phyloP scores from a whole-genome alignment of 2,797 vertebrate species.

The Cheirogaleus major region DNA sequence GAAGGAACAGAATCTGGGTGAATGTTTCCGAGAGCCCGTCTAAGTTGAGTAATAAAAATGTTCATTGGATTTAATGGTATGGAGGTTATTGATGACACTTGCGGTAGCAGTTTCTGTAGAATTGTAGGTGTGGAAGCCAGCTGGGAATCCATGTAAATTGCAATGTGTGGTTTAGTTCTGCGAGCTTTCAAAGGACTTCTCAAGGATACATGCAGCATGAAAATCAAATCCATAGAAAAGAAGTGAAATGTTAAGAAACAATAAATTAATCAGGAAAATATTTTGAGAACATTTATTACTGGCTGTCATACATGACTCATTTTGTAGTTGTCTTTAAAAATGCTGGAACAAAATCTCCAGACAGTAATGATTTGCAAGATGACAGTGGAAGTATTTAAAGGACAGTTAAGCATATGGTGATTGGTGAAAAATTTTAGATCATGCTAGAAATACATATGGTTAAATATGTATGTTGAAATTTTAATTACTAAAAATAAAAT shows the following conservation, averaged over 20 bases:
- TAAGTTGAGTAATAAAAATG: not conserved
- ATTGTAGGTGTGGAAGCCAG: not conserved
- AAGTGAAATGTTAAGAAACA: not conserved
- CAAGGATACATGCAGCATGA: not conserved
- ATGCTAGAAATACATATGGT: not conserved
- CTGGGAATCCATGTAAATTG: not conserved
- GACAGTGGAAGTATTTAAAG: not conserved
- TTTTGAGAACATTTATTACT: not conserved
- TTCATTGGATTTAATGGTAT: not conserved
- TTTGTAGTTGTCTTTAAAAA: not conserved
- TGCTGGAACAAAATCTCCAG: not conserved
- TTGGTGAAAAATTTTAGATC: not conserved
- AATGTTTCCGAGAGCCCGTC: not conserved
- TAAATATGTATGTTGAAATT: not conserved
- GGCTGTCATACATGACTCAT: not conserved
- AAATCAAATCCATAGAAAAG: not conserved
- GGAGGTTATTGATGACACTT: not conserved
- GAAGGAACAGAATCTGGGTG: not conserved
- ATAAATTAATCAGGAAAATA: not conserved
- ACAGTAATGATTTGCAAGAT: not conserved
- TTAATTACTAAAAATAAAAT: slow-evolving; percentile 51
- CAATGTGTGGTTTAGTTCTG: not conserved
- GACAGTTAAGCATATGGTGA: not conserved
- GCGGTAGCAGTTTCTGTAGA: not conserved
- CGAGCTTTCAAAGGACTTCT: not conserved